These are phyloP conservation scores for Ernsta delagoae DNA, from an alignment of 2,888 invertebrate species.

Conservation along the genomic window DNA sequence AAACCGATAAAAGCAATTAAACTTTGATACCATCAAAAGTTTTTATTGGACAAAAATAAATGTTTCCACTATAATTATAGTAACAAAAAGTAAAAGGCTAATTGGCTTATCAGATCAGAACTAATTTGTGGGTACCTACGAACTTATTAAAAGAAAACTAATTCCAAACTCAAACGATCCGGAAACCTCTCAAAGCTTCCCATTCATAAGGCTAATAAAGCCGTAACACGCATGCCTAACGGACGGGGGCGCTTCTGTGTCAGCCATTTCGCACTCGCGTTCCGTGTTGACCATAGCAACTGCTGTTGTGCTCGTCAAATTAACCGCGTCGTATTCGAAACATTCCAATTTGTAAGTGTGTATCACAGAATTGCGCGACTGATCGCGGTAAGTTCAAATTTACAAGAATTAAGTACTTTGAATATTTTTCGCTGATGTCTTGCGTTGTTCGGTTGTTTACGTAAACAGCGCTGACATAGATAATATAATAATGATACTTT, in stretches of 20 bases:
- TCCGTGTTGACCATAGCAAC: constrained; percentile 50
- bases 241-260: constrained; percentile 43
- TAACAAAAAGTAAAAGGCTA: too few species aligned
- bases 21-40: too few species aligned
- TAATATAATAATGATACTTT: too few species aligned
- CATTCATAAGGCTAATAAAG: constrained; percentile 41
- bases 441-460: neutral
- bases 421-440: constrained; percentile 11
- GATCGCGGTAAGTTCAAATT: constrained; percentile 24
- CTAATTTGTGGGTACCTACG: neutral
- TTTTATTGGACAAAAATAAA: too few species aligned
- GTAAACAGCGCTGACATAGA: neutral
- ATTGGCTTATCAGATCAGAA: neutral
- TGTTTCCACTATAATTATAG: too few species aligned
- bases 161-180: constrained; percentile 26
- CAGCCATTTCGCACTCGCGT: constrained; percentile 48
- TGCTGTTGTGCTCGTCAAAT: constrained; percentile 40
- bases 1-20: too few species aligned
- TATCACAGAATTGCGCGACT: constrained; percentile 1
- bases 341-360: constrained; percentile 15
- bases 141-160: constrained; percentile 32
- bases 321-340: constrained; percentile 30
- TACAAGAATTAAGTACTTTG: neutral
- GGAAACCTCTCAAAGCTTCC: constrained; percentile 39
- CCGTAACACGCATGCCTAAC: constrained; percentile 66